A percentile compares a stretch with the other conserved stretches of the same genome.
phyloP scores from a whole-genome alignment of 1,140 invertebrate genomes.

The Lasaia peninsularis region DNA sequence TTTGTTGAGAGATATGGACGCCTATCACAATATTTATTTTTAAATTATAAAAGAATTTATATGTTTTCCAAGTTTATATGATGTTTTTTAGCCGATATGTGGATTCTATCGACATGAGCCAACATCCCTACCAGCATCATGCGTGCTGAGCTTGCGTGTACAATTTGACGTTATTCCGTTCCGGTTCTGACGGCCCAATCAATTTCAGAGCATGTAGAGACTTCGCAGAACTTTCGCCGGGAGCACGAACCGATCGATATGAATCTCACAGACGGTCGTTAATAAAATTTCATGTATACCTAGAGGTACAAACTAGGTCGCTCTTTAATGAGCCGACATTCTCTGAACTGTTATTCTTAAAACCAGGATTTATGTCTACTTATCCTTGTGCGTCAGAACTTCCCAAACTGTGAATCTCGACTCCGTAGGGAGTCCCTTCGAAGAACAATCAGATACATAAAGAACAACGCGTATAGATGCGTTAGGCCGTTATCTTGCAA shows the following conservation, averaged over 20 bases:
- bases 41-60: too few relatives aligned
- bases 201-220: conserved; percentile 53
- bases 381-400: background rate
- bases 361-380: conserved; percentile 8
- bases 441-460: too few relatives aligned
- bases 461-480: too few relatives aligned
- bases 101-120: too few relatives aligned
- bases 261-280: conserved; percentile 46
- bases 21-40: too few relatives aligned
- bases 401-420: too few relatives aligned
- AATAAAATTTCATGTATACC: conserved; percentile 44
- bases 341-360: conserved; percentile 13
- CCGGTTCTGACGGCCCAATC: conserved; percentile 53
- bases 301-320: conserved; percentile 37
- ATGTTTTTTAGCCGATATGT: too few relatives aligned
- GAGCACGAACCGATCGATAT: conserved; percentile 55
- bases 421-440: too few relatives aligned
- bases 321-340: conserved; percentile 26
- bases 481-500: too few relatives aligned
- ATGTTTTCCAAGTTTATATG: too few relatives aligned
- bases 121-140: conserved; percentile 7
- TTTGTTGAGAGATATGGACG: too few relatives aligned
- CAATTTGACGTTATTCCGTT: conserved; percentile 42
- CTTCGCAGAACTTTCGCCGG: conserved; percentile 64
- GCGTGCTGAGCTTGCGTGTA: conserved; percentile 46